Base-by-base conservation (phyloP, 2,797 vertebrate genomes). In the Holocentrus rufus region DNA sequence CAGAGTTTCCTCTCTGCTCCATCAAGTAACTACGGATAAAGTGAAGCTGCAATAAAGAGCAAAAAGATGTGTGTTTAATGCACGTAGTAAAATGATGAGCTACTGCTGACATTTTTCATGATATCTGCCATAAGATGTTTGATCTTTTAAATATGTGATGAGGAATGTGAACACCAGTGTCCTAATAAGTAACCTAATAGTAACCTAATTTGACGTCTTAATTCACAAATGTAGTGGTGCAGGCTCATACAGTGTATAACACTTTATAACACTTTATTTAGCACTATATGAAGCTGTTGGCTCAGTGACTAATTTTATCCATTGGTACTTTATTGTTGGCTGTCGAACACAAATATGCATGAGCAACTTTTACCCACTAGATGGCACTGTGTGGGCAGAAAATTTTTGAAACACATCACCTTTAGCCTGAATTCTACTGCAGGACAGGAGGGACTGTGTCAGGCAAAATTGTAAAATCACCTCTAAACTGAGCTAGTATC, bases 11-110 rank as follows among this genome's bases (percentile, higher is more conserved):
- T 2, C 77, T 79, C 13, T 79, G 87, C 74, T 96, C 96, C 2
- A 88, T 85, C 82, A 98, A 88, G 88, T 98, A 98, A 80, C 90
- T 89, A 74, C 94, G 94, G 76, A 98, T 93, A 63, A 98, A 98
- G 74, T 91, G 92, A 68, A 98, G 93, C 97, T 98, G 81, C 46
- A 87, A 83, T 30, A 31, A 63, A 64, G 54, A 70, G 25, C 0
- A 53, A 55, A 20, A 39, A 2, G 14, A 34, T 4, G n/a, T 17
- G 23, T 27, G 25, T 5, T 54, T 54, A 54, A 11, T 5, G 18
- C 8, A 50, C 20, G 47, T 23, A 23, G 50, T 53, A 23, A 52
- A 46, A 50, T 20, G n/a, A 50, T 50, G 47, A 22, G 7, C n/a
- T 10, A 22, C 2, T 22, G 5, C 7, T 10, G 9, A 20, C 47